A percentile compares a stretch with the other conserved stretches of the same genome.
Evolutionary conservation across 2,797 vertebrate genomes (phyloP).

Genomic region (Bovichtus variegatus): DNA sequence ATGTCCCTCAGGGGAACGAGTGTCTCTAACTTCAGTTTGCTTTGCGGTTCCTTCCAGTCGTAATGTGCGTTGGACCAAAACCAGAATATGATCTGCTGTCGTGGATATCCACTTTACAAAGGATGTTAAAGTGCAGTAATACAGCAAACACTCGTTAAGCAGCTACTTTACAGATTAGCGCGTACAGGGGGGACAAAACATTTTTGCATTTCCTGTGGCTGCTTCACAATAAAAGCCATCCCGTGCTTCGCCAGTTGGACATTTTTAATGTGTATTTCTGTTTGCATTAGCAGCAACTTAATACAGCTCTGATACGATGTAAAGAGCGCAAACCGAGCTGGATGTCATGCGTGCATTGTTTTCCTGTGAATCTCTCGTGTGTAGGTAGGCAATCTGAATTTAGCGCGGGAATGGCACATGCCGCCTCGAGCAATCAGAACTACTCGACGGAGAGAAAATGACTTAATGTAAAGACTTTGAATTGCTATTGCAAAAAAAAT

Average conservation of each 20-base stretch:
- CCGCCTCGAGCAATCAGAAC: not conserved
- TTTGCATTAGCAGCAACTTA: not conserved
- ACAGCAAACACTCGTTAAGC: not conserved
- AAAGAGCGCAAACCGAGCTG: too few relatives aligned
- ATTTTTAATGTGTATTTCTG: not conserved
- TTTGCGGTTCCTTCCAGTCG: not conserved
- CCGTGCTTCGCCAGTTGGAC: not conserved
- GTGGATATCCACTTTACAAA: not conserved
- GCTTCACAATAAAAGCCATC: not conserved
- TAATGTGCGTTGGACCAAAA: not conserved
- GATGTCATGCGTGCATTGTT: not conserved
- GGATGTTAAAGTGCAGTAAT: not conserved
- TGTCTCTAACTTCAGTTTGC: not conserved
- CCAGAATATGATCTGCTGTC: not conserved
- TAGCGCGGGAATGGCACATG: not conserved
- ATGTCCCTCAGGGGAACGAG: not conserved
- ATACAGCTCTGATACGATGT: too few relatives aligned
- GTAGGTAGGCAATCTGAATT: not conserved
- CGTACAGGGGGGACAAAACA: not conserved
- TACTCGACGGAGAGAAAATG: not conserved
- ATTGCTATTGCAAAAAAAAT: too few relatives aligned
- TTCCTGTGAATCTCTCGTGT: not conserved
- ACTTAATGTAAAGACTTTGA: not conserved
- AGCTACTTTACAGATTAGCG: not conserved
- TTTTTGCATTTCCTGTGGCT: not conserved